Base-by-base conservation (phyloP, 2,113 vertebrate species). In the Raphicerus campestris region DNA sequence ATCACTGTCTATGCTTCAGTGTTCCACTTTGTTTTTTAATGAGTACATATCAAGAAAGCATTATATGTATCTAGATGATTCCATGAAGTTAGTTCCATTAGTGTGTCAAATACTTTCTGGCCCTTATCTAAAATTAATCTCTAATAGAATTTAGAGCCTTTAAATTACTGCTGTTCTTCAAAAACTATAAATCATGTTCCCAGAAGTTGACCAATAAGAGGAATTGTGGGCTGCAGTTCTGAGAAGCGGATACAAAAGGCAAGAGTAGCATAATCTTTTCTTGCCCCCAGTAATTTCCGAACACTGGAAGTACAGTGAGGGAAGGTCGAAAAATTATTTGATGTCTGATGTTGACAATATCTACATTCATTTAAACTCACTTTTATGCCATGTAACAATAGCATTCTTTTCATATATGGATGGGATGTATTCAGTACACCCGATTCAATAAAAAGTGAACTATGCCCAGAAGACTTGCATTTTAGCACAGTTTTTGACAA, bases 121-220 rank as follows among this genome's bases (percentile, higher is more conserved):
- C 0, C 28, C 66, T 97, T 96, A 95, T 96, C 89, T 97, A 95
- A 97, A 96, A 96, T 97, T 90, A 96, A 96, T 97, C 95, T 93
- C n/a, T 81, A 93, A 80, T 83, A 96, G 49, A 95, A 96, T 77
- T 93, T 96, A 87, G 47, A 81, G 30, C 2, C 42, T 91, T 94
- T 93, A 92, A 87, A 85, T 93, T 95, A 91, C 77, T 96, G 97
- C 75, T 95, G 10, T 61, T 96, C 32, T 96, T 42, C 89, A 19
- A 95, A 96, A 84, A 14, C 53, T 61, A 0, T 55, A 49, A 93
- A 39, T 92, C 61, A 89, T 66, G 3, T 35, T 84, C 16, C 53
- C 39, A 91, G 53, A 87, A 95, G 94, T 30, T 93, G 42, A 90
- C 15, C 81, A 58, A 93, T 47, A 82, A 30, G n/a, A 63, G 17